Evolutionary conservation across 2,888 invertebrate species (phyloP).

Genomic region (Tenthredo amoena): DNA sequence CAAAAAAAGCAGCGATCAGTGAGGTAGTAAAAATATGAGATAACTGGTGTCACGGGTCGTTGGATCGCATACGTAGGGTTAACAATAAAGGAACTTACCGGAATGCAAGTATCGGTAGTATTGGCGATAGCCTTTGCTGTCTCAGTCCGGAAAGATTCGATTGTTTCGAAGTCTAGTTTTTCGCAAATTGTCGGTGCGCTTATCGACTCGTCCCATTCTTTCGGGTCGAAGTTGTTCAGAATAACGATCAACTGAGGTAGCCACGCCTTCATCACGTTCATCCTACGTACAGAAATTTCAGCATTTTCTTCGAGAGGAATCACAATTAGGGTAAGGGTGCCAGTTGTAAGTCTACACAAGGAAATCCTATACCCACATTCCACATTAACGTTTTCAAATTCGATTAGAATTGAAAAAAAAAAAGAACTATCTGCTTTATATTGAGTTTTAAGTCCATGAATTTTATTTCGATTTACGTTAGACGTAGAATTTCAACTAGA

Average conservation of each 20-base stretch:
- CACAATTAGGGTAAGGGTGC: neutral
- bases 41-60: neutral
- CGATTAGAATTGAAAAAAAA: neutral
- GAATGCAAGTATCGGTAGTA: conserved; percentile 58
- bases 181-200: conserved; percentile 77
- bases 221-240: conserved; percentile 78
- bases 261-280: conserved; percentile 82
- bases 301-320: neutral
- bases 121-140: conserved; percentile 54
- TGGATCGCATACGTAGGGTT: neutral
- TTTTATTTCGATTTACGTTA: no score
- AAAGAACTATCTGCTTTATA: no score
- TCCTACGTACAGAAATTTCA: conserved; percentile 72
- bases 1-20: neutral
- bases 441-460: no score
- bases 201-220: conserved; percentile 63
- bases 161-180: conserved; percentile 69
- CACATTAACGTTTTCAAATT: neutral
- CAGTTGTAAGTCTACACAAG: neutral
- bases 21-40: neutral
- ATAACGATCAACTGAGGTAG: conserved; percentile 81
- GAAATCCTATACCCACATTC: neutral
- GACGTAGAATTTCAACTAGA: neutral
- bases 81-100: conserved; percentile 55
- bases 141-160: conserved; percentile 27